Evolutionary conservation across 2,888 invertebrate genomes (phyloP), one percentile per base, ranked within the genome.

Genomic region (Pegoplata infirma): DNA sequence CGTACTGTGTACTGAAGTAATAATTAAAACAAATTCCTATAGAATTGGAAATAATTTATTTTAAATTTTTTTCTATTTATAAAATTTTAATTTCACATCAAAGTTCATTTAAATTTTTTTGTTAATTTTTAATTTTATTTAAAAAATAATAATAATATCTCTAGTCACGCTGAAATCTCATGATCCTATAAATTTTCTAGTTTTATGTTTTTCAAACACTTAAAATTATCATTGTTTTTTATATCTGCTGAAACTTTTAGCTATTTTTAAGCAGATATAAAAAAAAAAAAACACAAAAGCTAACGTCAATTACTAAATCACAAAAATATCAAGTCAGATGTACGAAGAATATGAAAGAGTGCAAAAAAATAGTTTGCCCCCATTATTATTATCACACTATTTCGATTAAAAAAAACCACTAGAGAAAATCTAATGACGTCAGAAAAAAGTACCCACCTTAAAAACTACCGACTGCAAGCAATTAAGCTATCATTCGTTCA

Each of bases 341-440:
- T 61, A 10, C 8, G 8, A 23, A 23, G 6, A 25, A 7, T 53
- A 58, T n/a, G 5, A 61, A 51, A 21, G 67, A 32, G 19, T 53
- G 58, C 49, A n/a, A n/a, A n/a, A n/a, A n/a, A n/a, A n/a, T n/a
- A n/a, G n/a, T n/a, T n/a, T 58, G 59, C 58, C 53, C 75, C 61
- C 49, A 44, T 58, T 21, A 32, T 10, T 21, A 32, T 10, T 21
- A 69, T 32, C 46, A 46, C 25, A 53, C 25, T 44, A 61, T 46
- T 66, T 10, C 25, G 23, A 5, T n/a, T n/a, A n/a, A n/a, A n/a
- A 23, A 23, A 53, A 28, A 10, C 1, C n/a, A 61, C 55, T 46
- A 49, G 47, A 64, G 32, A 53, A 68, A 63, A 40, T 21, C 44
- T 8, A n/a, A 46, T 77, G 77, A 77, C 73, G 77, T 73, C 73